Evolutionary conservation across 2,888 invertebrate species (phyloP).

Genomic region (Lydus trimaculatus): DNA sequence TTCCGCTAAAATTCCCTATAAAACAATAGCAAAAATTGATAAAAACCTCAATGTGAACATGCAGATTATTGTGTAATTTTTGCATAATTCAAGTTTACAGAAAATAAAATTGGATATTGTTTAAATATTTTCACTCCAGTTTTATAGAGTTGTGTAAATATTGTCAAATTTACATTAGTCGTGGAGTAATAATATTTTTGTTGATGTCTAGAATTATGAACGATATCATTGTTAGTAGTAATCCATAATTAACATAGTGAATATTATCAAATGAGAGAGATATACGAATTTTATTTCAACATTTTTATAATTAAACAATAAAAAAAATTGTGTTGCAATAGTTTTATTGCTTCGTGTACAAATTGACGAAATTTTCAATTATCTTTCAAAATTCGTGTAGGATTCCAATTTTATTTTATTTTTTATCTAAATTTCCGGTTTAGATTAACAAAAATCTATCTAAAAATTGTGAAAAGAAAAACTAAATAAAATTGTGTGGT

Average conservation of each 20-base stretch:
- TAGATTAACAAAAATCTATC: neutral
- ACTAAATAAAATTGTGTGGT: neutral
- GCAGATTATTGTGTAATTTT: neutral
- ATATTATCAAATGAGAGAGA: neutral
- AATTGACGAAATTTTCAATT: neutral
- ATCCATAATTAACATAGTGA: neutral
- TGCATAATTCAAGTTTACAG: neutral
- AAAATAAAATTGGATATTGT: neutral
- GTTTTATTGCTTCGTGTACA: neutral
- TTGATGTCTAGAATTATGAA: neutral
- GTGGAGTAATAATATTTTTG: neutral
- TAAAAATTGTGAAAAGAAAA: neutral
- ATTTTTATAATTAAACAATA: neutral
- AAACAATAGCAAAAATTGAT: neutral
- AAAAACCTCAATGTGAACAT: neutral
- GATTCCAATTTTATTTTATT: neutral
- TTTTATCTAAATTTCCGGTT: neutral
- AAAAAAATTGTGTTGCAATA: neutral
- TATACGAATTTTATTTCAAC: neutral
- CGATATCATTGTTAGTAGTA: neutral
- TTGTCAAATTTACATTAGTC: neutral
- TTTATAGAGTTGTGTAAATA: neutral
- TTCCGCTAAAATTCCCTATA: constrained; percentile 7
- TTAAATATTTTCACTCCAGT: neutral
- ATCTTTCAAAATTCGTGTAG: neutral